Evolutionary conservation across 1,140 invertebrate species (phyloP), one percentile per base, ranked within the genome.

Genomic region (Thereuonema tuberculata): DNA sequence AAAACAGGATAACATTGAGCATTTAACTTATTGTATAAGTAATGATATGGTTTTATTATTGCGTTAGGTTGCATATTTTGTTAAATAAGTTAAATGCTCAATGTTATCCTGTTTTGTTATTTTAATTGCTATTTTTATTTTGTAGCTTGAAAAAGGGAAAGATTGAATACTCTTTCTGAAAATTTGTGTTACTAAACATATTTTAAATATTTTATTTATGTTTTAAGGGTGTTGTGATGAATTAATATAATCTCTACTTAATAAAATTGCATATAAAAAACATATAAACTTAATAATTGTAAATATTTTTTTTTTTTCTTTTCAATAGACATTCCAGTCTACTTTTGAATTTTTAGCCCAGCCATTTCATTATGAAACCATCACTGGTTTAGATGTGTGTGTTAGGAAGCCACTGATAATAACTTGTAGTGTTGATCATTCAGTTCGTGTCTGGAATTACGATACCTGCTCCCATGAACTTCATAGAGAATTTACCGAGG

Each of bases 381-480:
- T 96, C 24, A 81, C 82, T 37, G 82, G 81, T 20, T 70, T 94
- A 23, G 84, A 89, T 9, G 79, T 88, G 59, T 93, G 91, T 69
- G 78, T 83, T 1, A 88, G 90, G 82, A 95, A 94, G 73, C 84
- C 89, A 0, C 81, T 93, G 31, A 82, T 93, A 28, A 84, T 92
- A 69, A 93, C 90, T 0, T 84, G 84, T 49, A 89, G 89, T 56
- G 67, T 79, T 14, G 92, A 96, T 71, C 80, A 86, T 58, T 89
- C 84, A 26, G 80, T 95, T 29, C 78, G 87, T 50, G 78, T 96
- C 15, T 95, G 92, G 91, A 90, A 95, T 68, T 93, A 89, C 66
- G 84, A 90, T 69, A 86, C 82, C 0, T 79, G 82, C 61, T 81
- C 78, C 46, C 72, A 92, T 26, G 84, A 93, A 65, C 72, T 93